phyloP scores from a whole-genome alignment of 1,140 invertebrate genomes.

The Calosoma granatense region DNA sequence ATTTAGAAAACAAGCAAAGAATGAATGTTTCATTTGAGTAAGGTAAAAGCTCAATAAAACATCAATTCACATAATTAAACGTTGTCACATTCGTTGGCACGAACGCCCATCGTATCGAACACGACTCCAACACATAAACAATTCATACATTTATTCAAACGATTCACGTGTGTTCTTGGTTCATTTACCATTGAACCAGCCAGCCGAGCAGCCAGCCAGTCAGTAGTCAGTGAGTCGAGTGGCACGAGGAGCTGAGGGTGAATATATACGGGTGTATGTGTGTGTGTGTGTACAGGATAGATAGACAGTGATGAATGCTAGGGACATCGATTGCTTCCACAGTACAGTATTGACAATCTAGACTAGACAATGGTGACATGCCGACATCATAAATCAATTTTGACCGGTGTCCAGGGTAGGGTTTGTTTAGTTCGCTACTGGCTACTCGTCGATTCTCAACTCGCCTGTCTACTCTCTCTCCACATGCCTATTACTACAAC shows the following conservation, averaged over 20 bases:
- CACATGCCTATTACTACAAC: neutral
- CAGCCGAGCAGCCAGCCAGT: neutral
- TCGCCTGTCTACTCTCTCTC: neutral
- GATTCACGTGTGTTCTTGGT: too few species aligned
- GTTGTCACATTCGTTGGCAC: neutral
- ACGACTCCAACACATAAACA: neutral
- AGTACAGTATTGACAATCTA: constrained; percentile 10
- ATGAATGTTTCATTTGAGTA: neutral
- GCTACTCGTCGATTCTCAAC: neutral
- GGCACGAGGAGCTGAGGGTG: too few species aligned
- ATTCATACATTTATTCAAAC: too few species aligned
- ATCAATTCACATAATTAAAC: neutral
- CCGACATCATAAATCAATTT: constrained; percentile 18
- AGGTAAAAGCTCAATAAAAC: neutral
- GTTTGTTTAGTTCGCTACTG: constrained; percentile 2
- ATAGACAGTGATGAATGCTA: constrained; percentile 16
- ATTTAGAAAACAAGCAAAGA: neutral
- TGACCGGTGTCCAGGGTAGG: neutral
- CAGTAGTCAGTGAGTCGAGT: too few species aligned
- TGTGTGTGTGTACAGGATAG: neutral
- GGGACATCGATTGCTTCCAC: constrained; percentile 13
- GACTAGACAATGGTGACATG: constrained; percentile 13
- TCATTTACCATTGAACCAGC: too few species aligned
- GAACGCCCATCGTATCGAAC: neutral
- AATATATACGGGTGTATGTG: too few species aligned